phyloP scores from a whole-genome alignment of 64 coral and sea anemone genomes.

The Trachythela sp. region DNA sequence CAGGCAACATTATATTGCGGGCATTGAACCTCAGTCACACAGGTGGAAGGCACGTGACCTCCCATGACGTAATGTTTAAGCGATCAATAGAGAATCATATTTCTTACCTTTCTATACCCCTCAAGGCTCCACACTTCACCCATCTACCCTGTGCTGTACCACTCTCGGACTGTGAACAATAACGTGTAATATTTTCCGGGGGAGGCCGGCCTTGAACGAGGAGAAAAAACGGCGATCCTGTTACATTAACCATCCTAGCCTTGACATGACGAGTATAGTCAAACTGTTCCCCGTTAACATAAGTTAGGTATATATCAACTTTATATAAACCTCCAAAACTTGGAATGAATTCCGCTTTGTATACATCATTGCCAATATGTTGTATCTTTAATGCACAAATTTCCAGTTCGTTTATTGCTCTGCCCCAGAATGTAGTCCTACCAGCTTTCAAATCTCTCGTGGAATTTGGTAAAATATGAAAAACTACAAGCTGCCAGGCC shows the following conservation, averaged over 20 bases:
- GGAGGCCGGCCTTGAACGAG: slow-evolving; percentile 46
- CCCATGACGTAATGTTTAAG: too few relatives aligned
- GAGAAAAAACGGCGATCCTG: slow-evolving; percentile 66
- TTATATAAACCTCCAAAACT: slow-evolving; percentile 80
- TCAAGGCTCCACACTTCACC: slow-evolving; percentile 83
- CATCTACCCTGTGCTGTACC: slow-evolving; percentile 80
- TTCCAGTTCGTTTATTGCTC: background rate
- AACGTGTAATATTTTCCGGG: slow-evolving; percentile 57
- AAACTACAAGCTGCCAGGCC: background rate
- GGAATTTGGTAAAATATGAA: background rate
- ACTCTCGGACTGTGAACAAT: slow-evolving; percentile 75
- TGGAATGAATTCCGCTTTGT: slow-evolving; percentile 57
- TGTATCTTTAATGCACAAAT: background rate
- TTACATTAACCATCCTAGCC: slow-evolving; percentile 67
- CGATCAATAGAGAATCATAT: too few relatives aligned
- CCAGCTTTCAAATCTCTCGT: background rate
- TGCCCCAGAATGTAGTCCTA: background rate
- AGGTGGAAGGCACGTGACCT: too few relatives aligned
- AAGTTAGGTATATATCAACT: slow-evolving; percentile 75
- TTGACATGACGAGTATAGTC: slow-evolving; percentile 59
- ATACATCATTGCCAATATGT: slow-evolving; percentile 72
- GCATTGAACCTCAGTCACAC: too few relatives aligned
- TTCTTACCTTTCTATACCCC: slow-evolving; percentile 55
- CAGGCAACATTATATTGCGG: too few relatives aligned
- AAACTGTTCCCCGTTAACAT: slow-evolving; percentile 61